Percentiles rank a stretch among this genome's conserved stretches.
phyloP scores from a whole-genome alignment of 1,140 invertebrate genomes.

The Neoseiulus cucumeris region DNA sequence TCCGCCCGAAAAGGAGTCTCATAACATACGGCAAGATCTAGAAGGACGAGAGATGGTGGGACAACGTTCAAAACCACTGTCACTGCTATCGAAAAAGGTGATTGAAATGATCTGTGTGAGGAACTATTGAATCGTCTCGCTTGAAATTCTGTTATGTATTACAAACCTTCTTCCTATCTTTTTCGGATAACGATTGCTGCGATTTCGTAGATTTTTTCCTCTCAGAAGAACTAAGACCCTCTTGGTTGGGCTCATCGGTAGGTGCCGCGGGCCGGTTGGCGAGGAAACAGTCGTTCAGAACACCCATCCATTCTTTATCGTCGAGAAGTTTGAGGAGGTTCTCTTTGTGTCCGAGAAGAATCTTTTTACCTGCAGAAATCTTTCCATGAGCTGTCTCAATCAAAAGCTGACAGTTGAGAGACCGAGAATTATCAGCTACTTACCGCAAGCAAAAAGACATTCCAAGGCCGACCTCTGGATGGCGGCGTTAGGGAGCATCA shows the following conservation, averaged over 20 bases:
- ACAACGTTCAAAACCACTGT: too few relatives aligned
- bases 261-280: not conserved
- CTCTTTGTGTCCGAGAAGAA: constrained; percentile 23
- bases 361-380: not conserved
- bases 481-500: constrained; percentile 49
- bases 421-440: constrained; percentile 13
- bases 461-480: constrained; percentile 64
- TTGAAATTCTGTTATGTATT: not conserved
- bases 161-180: not conserved
- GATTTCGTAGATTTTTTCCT: not conserved
- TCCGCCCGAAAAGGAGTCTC: constrained; percentile 12
- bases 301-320: constrained; percentile 38
- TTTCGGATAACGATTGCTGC: not conserved
- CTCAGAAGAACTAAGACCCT: too few relatives aligned
- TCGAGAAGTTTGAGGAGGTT: constrained; percentile 54
- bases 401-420: not conserved
- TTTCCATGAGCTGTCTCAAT: not conserved
- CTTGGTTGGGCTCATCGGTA: too few relatives aligned
- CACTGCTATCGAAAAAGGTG: not conserved
- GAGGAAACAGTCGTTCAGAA: not conserved
- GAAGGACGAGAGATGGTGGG: not conserved
- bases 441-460: constrained; percentile 58
- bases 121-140: not conserved
- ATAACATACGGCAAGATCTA: constrained; percentile 13
- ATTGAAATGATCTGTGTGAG: not conserved